Evolutionary conservation across 1,140 invertebrate species (phyloP).

Genomic region (Rhyacophila brunnea): DNA sequence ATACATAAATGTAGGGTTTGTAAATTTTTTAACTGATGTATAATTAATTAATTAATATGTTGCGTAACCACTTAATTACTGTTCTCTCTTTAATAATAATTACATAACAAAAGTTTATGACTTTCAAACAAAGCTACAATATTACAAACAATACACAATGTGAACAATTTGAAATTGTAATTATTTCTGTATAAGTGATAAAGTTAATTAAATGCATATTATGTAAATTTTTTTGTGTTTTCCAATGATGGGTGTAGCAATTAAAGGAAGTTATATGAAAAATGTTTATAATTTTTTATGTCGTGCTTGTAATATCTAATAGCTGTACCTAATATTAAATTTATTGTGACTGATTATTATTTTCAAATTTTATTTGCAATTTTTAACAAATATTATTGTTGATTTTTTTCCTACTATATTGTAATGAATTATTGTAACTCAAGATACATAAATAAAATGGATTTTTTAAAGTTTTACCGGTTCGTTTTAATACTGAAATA

Average conservation of each 20-base stretch:
- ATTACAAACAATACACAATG: no score
- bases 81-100: no score
- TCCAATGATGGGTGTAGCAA: neutral
- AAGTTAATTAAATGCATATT: neutral
- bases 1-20: conserved; percentile 1
- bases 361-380: conserved; percentile 34
- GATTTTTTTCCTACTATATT: conserved; percentile 18
- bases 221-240: conserved; percentile 7
- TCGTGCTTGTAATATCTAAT: conserved; percentile 31
- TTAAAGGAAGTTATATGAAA: no score
- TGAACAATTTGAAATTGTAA: no score
- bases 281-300: conserved; percentile 17
- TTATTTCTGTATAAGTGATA: neutral
- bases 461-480: conserved; percentile 32
- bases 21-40: conserved; percentile 4
- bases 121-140: neutral
- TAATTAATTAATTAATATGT: neutral
- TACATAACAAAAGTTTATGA: neutral
- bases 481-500: neutral
- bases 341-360: conserved; percentile 33
- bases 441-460: conserved; percentile 31
- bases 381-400: conserved; percentile 21
- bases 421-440: conserved; percentile 24
- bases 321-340: no score
- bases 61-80: neutral